These are phyloP conservation scores for Pangasius macronema DNA, from an alignment of 2,797 vertebrate species.

Conservation along the genomic window DNA sequence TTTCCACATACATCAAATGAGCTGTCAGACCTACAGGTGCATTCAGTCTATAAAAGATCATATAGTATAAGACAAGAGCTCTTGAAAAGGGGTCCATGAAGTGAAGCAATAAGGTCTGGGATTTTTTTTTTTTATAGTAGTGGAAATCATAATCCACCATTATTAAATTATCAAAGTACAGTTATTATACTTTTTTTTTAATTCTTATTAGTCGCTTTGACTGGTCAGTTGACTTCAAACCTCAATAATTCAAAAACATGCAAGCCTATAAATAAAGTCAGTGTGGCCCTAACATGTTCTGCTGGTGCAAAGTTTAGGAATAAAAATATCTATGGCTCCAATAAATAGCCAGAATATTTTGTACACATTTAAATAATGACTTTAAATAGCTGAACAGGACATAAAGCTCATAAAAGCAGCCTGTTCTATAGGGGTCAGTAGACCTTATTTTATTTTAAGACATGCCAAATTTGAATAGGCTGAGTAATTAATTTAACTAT, in stretches of 20 bases:
- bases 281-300: too few relatives aligned
- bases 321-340: background rate
- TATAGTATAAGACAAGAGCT: background rate
- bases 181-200: background rate
- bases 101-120: background rate
- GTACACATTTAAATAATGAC: background rate
- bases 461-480: background rate
- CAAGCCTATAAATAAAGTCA: background rate
- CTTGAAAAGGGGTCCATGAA: background rate
- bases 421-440: background rate
- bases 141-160: background rate
- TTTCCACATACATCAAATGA: background rate
- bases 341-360: too few relatives aligned
- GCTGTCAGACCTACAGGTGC: background rate
- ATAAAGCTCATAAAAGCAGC: background rate
- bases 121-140: background rate
- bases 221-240: background rate
- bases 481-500: background rate
- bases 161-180: background rate
- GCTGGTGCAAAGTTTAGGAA: background rate
- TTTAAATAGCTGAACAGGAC: background rate
- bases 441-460: background rate
- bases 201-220: background rate
- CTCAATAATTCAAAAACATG: background rate
- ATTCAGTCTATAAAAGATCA: background rate